Conservation (phyloP, 2,113 vertebrate genomes). For the Hippolais icterina region DNA sequence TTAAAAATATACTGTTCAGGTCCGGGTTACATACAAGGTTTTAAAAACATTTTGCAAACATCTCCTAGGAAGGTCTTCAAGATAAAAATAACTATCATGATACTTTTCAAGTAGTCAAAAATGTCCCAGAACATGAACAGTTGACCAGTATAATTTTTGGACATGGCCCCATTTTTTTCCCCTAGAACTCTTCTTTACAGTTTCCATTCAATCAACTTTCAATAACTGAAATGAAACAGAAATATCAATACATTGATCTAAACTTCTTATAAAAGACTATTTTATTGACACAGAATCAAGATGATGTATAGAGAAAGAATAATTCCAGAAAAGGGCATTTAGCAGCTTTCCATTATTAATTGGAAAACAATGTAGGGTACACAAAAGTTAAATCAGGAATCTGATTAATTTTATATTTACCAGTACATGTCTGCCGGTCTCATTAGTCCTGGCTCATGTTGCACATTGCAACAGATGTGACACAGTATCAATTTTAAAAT, state of each 20-base stretch:
- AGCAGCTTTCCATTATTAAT: not conserved
- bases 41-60: not conserved
- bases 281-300: not conserved
- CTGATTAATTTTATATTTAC: not conserved
- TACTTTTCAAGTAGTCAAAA: not conserved
- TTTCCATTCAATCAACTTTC: not conserved
- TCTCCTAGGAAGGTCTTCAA: not conserved
- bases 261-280: not conserved
- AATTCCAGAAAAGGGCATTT: not conserved
- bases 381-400: not conserved
- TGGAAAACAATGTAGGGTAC: not conserved
- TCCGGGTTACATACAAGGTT: not conserved
- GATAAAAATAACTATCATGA: not conserved
- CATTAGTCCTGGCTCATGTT: not conserved
- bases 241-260: not conserved
- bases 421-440: not conserved
- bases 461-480: not conserved
- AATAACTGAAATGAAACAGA: not conserved
- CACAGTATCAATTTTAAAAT: not conserved
- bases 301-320: not conserved
- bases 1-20: not conserved
- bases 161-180: fast-evolving
- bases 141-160: not conserved
- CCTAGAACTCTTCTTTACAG: not conserved
- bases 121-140: not conserved